Conservation (phyloP, 2,888 invertebrate genomes). For the Megalurothrips usitatus region DNA sequence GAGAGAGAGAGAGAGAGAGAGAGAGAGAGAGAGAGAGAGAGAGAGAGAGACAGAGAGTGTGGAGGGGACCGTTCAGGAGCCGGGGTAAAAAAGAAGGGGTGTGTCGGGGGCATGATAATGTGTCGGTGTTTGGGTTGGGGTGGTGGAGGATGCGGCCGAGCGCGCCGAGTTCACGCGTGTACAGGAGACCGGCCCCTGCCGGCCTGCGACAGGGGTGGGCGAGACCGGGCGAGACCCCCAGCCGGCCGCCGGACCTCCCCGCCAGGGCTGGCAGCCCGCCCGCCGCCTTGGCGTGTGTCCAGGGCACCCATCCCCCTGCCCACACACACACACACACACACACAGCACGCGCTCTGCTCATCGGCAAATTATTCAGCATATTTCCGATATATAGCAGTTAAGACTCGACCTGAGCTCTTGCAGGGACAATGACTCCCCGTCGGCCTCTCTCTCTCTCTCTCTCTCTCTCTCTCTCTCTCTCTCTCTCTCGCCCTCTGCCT, state of each 20-base stretch:
- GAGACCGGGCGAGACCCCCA: too few relatives aligned
- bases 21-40: constrained; percentile 1
- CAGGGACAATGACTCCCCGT: neutral
- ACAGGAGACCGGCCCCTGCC: too few relatives aligned
- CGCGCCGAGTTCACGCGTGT: too few relatives aligned
- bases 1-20: neutral
- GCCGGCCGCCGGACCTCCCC: too few relatives aligned
- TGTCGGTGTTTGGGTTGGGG: too few relatives aligned
- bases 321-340: neutral
- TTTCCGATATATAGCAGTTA: neutral
- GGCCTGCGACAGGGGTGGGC: too few relatives aligned
- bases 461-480: neutral
- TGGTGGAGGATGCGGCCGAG: too few relatives aligned
- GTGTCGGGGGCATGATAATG: too few relatives aligned
- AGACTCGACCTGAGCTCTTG: neutral
- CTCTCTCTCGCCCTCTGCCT: neutral
- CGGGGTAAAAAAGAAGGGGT: too few relatives aligned
- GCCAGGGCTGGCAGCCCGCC: neutral
- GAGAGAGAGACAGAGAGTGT: neutral
- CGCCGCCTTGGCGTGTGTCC: neutral
- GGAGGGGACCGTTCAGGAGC: neutral
- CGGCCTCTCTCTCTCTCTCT: neutral
- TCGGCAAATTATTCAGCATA: neutral
- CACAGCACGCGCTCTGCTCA: neutral
- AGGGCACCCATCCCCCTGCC: neutral